These are phyloP conservation scores for Elysia crispata DNA, from an alignment of 2,888 invertebrate genomes.

Conservation along the genomic window DNA sequence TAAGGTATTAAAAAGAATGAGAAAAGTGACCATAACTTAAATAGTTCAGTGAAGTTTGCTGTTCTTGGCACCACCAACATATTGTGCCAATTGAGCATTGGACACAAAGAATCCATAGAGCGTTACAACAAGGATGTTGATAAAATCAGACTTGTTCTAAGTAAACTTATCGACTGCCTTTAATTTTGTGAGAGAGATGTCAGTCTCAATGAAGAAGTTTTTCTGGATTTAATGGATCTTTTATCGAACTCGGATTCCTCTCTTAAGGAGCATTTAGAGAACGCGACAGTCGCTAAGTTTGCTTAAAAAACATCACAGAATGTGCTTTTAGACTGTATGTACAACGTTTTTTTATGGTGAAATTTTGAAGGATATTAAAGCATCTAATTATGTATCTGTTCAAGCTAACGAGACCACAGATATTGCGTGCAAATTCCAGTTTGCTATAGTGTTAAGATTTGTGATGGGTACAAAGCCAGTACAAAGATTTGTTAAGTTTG, in stretches of 20 bases:
- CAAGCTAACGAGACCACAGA: neutral
- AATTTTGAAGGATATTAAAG: neutral
- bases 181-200: neutral
- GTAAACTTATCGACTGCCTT: neutral
- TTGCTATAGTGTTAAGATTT: neutral
- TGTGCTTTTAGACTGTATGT: neutral
- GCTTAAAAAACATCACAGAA: neutral
- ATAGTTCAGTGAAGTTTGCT: neutral
- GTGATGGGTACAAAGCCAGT: neutral
- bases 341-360: neutral
- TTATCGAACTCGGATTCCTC: neutral
- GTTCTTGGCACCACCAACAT: neutral
- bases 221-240: neutral
- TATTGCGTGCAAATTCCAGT: neutral
- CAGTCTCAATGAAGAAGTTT: neutral
- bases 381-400: neutral
- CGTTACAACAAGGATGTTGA: neutral
- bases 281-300: conserved; percentile 2
- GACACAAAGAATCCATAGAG: neutral
- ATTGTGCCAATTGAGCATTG: neutral
- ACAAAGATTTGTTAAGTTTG: conserved; percentile 13
- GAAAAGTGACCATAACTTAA: neutral
- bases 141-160: neutral
- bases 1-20: neutral
- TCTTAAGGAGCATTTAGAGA: neutral